Evolutionary conservation across 2,888 invertebrate genomes (phyloP).

Genomic region (Aquatica leii): DNA sequence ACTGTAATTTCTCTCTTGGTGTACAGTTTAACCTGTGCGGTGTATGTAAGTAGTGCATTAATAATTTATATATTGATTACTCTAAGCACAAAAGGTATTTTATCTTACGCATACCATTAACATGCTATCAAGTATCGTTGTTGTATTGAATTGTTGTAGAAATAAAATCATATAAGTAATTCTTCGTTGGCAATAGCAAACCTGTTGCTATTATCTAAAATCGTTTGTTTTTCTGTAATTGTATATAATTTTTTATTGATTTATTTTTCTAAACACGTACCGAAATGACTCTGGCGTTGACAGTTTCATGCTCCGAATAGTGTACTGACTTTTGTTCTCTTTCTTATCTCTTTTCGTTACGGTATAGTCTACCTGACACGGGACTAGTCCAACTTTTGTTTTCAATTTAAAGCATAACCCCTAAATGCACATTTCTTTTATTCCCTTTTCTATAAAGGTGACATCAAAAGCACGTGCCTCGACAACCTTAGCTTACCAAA

Average conservation of each 20-base stretch:
- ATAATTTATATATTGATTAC: neutral
- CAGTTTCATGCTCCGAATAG: constrained; percentile 30
- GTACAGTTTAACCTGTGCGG: too few relatives aligned
- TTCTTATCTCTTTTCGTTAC: constrained; percentile 26
- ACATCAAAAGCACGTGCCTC: constrained; percentile 37
- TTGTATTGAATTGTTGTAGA: neutral
- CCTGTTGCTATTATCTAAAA: constrained; percentile 26
- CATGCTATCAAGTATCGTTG: neutral
- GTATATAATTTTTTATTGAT: constrained; percentile 34
- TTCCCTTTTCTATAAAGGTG: constrained; percentile 41
- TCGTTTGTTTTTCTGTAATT: constrained; percentile 30
- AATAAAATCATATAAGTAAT: too few relatives aligned
- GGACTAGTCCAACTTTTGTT: constrained; percentile 37
- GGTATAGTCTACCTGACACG: constrained; percentile 22
- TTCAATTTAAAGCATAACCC: constrained; percentile 47
- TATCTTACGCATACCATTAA: constrained; percentile 3
- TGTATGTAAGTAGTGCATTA: neutral
- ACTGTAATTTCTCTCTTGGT: too few relatives aligned
- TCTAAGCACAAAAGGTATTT: neutral
- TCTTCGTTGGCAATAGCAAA: neutral
- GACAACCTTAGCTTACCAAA: neutral
- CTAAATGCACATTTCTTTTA: constrained; percentile 41
- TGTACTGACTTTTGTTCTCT: constrained; percentile 33
- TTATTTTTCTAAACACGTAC: constrained; percentile 33
- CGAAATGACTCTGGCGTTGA: constrained; percentile 31